Evolutionary conservation across 2,888 invertebrate genomes (phyloP), one percentile per base, ranked within the genome.

Genomic region (Hyposoter didymator): DNA sequence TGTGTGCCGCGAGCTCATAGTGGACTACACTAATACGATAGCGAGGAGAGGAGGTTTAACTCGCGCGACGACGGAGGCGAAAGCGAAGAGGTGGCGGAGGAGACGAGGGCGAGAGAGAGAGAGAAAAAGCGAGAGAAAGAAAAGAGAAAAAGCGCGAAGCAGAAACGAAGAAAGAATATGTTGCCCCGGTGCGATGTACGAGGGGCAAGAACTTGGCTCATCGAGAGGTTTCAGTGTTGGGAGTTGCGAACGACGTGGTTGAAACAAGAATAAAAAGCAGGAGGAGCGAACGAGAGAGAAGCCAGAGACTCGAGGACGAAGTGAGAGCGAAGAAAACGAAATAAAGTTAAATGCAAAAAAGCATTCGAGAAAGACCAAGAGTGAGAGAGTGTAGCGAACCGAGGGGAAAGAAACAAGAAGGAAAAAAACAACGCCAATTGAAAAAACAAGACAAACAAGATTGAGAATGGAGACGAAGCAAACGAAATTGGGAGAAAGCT

Each of bases 51-150:
- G 75, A 78, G 85, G 84, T 84, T 89, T 88, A 87, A 69, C 70
- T 79, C 79, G 79, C 62, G 55, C 67, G 76, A 67, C 19, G 76
- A 87, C 83, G 88, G 87, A 88, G 87, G 86, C 87, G 84, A 88
- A 85, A 83, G 81, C 85, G 79, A 72, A 75, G 64, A 66, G 75
- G 76, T 45, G 22, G 49, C 72, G 28, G 81, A 80, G 73, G 82
- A 59, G 78, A 73, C 73, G 72, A 73, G 80, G 62, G 74, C 66
- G 79, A 78, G 67, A 79, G 55, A 62, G 70, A 84, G 78, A 49
- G 75, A 74, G 22, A 14, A 43, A 59, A 45, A 74, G 62, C 62
- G 59, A 43, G 43, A 22, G 62, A 75, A 8, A 62, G 45, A 59
- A 22, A 62, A 12, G 72, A 59, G 59, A 67, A 72, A 47, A 70